Evolutionary conservation across 2,113 vertebrate species (phyloP), one percentile per base, ranked within the genome.

Genomic region (Felis chaus): DNA sequence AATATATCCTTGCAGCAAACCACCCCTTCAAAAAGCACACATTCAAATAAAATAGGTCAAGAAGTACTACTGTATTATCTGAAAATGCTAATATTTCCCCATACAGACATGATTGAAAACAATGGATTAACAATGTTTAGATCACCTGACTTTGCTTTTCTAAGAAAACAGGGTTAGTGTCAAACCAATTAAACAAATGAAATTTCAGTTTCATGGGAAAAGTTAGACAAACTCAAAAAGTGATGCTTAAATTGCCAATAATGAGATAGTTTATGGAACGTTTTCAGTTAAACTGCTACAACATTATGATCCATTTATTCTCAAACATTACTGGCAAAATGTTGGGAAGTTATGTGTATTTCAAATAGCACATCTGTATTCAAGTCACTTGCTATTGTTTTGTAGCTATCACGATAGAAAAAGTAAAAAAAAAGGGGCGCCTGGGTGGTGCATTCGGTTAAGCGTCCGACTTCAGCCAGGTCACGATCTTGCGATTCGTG

Each of bases 141-240:
- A 90, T 76, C 14, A 95, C 21, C 71, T 90, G 21, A 57, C 11
- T 95, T 86, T 45, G 65, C 5, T 87, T 88, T 57, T 89, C 29
- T 41, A 95, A 97, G 63, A 92, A 92, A 94, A 96, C 65, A 29
- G 55, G 29, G 41, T 63, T 86, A 63, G 18, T 85, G 78, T 96
- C 84, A 95, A 97, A 97, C 63, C 66, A 88, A 81, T 57, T 87
- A 92, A 83, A 93, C 73, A 87, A 96, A 84, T 27, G 13, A 36
- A 95, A 87, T 83, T 65, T 69, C 66, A 81, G 48, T 68, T 91
- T 39, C 45, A 55, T 29, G n/a, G 27, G 63, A 66, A 94, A 94
- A 94, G 21, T 48, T 55, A 68, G 82, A 74, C 31, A 79, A 91
- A 78, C 5, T 65, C 55, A 83, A 82, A 94, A 91, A 25, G 88